Evolutionary conservation across 1,140 invertebrate genomes (phyloP).

Genomic region (Zaprionus gabonicus): DNA sequence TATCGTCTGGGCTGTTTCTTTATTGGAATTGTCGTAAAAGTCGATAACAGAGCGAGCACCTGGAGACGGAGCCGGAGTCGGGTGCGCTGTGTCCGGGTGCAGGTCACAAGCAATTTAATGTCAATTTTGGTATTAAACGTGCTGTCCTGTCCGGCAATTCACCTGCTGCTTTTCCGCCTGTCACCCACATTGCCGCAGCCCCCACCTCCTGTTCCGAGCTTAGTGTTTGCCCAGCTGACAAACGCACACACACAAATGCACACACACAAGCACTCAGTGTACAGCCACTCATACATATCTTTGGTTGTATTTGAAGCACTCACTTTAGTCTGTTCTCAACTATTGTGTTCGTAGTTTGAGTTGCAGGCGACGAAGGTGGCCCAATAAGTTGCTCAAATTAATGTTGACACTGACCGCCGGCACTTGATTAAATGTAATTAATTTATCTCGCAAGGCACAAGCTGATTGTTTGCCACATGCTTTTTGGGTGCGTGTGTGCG

Average conservation of each 20-base stretch:
- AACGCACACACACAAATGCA: slow-evolving; percentile 13
- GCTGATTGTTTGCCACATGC: slow-evolving; percentile 18
- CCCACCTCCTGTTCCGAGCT: neutral
- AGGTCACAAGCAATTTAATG: slow-evolving; percentile 83
- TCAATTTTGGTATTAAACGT: slow-evolving; percentile 83
- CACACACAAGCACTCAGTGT: slow-evolving; percentile 3
- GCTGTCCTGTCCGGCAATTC: slow-evolving; percentile 73
- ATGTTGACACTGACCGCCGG: slow-evolving; percentile 67
- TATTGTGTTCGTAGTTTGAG: slow-evolving; percentile 16
- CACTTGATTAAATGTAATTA: slow-evolving; percentile 77
- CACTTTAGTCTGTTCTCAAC: neutral
- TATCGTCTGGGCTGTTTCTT: slow-evolving; percentile 72
- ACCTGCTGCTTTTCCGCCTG: slow-evolving; percentile 59
- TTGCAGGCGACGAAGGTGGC: slow-evolving; percentile 27
- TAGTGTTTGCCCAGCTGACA: slow-evolving; percentile 57
- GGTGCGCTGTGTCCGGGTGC: slow-evolving; percentile 32
- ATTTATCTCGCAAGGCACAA: slow-evolving; percentile 41
- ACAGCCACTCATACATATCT: slow-evolving; percentile 14
- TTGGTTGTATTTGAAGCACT: neutral
- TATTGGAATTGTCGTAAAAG: slow-evolving; percentile 83
- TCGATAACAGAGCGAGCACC: slow-evolving; percentile 68
- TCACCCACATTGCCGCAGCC: slow-evolving; percentile 43
- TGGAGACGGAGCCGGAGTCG: slow-evolving; percentile 8
- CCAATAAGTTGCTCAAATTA: slow-evolving; percentile 63
- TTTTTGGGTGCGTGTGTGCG: neutral